These are phyloP conservation scores for Trichopria drosophilae DNA, from an alignment of 2,888 invertebrate species.

Conservation along the genomic window DNA sequence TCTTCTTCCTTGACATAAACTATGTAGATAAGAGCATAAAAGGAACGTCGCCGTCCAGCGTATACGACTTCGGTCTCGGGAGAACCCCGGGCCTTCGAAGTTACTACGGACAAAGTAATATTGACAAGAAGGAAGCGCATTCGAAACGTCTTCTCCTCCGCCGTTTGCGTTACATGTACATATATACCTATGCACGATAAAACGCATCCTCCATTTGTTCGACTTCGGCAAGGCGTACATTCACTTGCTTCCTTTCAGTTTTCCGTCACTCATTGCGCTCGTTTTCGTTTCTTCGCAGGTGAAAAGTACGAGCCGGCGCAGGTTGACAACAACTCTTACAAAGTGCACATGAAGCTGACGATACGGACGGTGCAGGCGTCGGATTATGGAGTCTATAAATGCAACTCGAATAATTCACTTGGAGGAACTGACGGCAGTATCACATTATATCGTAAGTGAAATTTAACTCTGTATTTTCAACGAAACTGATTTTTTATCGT, in stretches of 20 bases:
- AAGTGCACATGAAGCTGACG: conserved; percentile 61
- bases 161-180: too few species aligned
- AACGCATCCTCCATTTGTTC: neutral
- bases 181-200: neutral
- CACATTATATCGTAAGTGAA: conserved; percentile 61
- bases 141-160: too few species aligned
- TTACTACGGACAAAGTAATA: too few species aligned
- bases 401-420: conserved; percentile 62
- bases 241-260: too few species aligned
- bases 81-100: too few species aligned
- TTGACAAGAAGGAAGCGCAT: too few species aligned
- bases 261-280: too few species aligned
- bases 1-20: too few species aligned
- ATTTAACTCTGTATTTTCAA: conserved; percentile 1
- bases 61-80: too few species aligned
- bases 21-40: too few species aligned
- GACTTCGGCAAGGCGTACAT: neutral
- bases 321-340: conserved; percentile 60
- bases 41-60: too few species aligned
- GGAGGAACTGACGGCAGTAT: conserved; percentile 64
- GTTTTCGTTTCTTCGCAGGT: conserved; percentile 41
- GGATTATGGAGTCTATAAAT: conserved; percentile 62
- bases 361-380: conserved; percentile 58
- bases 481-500: too few species aligned
- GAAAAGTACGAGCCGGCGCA: conserved; percentile 60